Percentiles rank a stretch among this genome's conserved stretches.
Evolutionary conservation across 2,888 invertebrate genomes (phyloP).

Genomic region (Philaethria dido): DNA sequence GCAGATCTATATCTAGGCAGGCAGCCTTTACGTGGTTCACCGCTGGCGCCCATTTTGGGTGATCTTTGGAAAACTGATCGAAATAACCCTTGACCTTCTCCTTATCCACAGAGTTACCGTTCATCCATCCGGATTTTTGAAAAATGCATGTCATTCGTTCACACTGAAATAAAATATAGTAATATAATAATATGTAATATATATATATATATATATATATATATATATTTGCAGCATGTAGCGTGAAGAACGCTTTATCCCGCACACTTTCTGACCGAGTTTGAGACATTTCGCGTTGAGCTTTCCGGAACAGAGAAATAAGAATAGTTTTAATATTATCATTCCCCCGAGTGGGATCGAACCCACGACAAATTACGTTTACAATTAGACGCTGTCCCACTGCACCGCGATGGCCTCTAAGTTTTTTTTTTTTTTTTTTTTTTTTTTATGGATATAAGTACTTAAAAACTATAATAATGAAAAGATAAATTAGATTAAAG

Average conservation of each 20-base stretch:
- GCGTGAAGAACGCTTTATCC: no score
- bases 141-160: conserved; percentile 60
- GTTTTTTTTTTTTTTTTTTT: no score
- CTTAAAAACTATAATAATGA: no score
- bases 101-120: conserved; percentile 54
- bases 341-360: neutral
- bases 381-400: neutral
- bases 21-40: conserved; percentile 53
- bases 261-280: no score
- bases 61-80: conserved; percentile 55
- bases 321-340: neutral
- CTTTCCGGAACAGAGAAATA: neutral
- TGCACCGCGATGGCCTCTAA: neutral
- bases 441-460: no score
- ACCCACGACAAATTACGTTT: neutral
- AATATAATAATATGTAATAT: neutral
- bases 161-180: conserved; percentile 56
- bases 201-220: no score
- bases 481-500: no score
- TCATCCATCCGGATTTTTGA: conserved; percentile 58
- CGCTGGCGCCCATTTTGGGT: conserved; percentile 59
- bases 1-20: conserved; percentile 56
- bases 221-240: no score
- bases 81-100: conserved; percentile 53
- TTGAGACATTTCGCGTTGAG: no score